phyloP scores from a whole-genome alignment of 2,797 vertebrate species.

The Macroramphosus scolopax region DNA sequence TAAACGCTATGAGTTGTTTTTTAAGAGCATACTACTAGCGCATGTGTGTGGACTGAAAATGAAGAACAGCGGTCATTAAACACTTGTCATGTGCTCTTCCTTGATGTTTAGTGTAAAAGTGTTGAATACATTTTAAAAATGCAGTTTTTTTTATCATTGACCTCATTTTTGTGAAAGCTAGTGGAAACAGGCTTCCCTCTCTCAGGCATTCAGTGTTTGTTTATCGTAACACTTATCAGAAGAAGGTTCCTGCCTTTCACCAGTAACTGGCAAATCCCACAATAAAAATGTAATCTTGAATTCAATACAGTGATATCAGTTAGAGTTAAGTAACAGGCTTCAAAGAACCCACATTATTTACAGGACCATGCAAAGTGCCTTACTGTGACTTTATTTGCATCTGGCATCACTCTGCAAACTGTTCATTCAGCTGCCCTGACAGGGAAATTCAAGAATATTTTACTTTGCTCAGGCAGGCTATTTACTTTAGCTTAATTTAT shows the following conservation, averaged over 20 bases:
- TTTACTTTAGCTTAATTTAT: neutral
- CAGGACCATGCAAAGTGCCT: slow-evolving; percentile 16
- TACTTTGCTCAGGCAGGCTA: slow-evolving; percentile 31
- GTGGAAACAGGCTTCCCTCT: neutral
- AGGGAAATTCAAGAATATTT: slow-evolving; percentile 57
- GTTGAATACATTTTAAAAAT: no score
- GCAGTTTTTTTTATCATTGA: neutral
- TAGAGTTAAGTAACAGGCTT: neutral
- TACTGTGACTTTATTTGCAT: slow-evolving; percentile 51
- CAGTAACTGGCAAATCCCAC: no score
- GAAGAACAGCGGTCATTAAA: no score
- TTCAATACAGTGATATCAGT: neutral
- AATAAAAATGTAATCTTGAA: neutral
- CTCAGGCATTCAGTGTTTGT: slow-evolving; percentile 3
- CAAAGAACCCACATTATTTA: slow-evolving; percentile 2
- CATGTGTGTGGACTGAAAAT: no score
- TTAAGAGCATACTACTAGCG: no score
- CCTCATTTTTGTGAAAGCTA: neutral
- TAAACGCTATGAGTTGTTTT: no score
- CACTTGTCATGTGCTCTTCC: no score
- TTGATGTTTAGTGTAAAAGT: no score
- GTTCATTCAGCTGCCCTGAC: slow-evolving; percentile 7
- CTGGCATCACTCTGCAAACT: slow-evolving; percentile 14
- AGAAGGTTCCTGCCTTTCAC: slow-evolving; percentile 1
- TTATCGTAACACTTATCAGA: slow-evolving; percentile 5